These are phyloP conservation scores for Ectropis grisescens DNA, from an alignment of 1,140 invertebrate species.

Conservation along the genomic window DNA sequence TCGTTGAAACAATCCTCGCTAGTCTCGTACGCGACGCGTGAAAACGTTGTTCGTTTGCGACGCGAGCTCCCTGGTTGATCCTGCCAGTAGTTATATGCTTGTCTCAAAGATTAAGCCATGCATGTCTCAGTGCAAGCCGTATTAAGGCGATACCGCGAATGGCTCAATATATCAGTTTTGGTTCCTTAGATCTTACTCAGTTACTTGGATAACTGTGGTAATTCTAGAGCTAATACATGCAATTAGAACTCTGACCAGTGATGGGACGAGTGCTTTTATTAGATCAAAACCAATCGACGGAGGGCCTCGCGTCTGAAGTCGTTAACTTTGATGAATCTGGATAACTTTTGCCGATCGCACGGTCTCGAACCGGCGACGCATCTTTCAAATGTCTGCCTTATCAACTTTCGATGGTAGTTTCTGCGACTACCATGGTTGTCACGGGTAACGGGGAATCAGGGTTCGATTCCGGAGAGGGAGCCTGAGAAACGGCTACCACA, in stretches of 20 bases:
- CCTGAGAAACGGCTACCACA: constrained; percentile 93
- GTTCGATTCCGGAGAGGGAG: constrained; percentile 82
- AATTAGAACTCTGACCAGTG: constrained; percentile 66
- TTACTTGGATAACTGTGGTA: too few species aligned
- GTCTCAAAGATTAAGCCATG: constrained; percentile 85
- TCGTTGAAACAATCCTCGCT: too few species aligned
- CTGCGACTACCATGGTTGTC: too few species aligned
- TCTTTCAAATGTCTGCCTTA: too few species aligned
- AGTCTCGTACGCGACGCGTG: too few species aligned
- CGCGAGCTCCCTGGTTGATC: constrained; percentile 75
- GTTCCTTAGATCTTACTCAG: too few species aligned
- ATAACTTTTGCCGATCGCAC: too few species aligned
- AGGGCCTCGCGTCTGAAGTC: constrained; percentile 67
- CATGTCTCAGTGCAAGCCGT: constrained; percentile 80
- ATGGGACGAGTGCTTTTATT: constrained; percentile 79
- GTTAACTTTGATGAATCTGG: constrained; percentile 65
- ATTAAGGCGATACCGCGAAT: constrained; percentile 82
- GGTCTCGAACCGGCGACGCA: too few species aligned
- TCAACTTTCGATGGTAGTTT: too few species aligned
- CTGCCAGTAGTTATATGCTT: constrained; percentile 83
- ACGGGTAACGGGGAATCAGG: constrained; percentile 84
- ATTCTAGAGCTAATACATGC: too few species aligned
- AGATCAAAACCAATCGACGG: constrained; percentile 68
- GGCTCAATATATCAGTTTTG: constrained; percentile 85
- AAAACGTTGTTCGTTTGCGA: too few species aligned